Evolutionary conservation across 1,140 invertebrate species (phyloP), one percentile per base, ranked within the genome.

Genomic region (Drosophila pallidifrons): DNA sequence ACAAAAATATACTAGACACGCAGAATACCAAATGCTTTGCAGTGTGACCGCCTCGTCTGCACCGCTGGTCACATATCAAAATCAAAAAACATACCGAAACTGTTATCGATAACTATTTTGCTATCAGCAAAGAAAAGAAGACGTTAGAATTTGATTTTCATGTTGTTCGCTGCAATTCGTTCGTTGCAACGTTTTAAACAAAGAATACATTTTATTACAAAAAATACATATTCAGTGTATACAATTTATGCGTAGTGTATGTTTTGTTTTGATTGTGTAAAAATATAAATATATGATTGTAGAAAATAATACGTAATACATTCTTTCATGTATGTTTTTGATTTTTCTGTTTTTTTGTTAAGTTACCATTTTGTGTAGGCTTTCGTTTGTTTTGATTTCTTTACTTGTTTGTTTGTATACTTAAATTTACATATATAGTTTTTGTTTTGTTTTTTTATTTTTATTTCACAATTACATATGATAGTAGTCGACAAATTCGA

Each of bases 401-500:
- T 43, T 72, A 25, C 68, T 32, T 67, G 15, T 63, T 20, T 30
- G 15, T 45, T 61, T 63, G 15, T 67, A 15, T 38, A 38, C 82
- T 79, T 79, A 82, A 61, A 49, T 69, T n/a, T 66, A 38, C 35
- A 55, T 46, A 81, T 70, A 60, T 25, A 25, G 20, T 25, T 25
- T 67, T 52, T 59, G 7, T 38, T 47, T 66, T 63, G 55, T 72
- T 38, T 8, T 38, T 8, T 32, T 32, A 6, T 38, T 55, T 71
- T 68, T 51, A 58, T 55, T 71, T 71, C 55, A 58, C 63, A 82
- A 72, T 87, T 90, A 92, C 70, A 91, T 79, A 81, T 92, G 74
- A 90, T 88, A 92, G 79, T 91, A 91, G 81, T 92, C 91, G 79
- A 91, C 83, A 91, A 91, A 91, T 73, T 91, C 91, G 66, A 92